Evolutionary conservation across 2,888 invertebrate species (phyloP), one percentile per base, ranked within the genome.

Genomic region (Sesia apiformis): DNA sequence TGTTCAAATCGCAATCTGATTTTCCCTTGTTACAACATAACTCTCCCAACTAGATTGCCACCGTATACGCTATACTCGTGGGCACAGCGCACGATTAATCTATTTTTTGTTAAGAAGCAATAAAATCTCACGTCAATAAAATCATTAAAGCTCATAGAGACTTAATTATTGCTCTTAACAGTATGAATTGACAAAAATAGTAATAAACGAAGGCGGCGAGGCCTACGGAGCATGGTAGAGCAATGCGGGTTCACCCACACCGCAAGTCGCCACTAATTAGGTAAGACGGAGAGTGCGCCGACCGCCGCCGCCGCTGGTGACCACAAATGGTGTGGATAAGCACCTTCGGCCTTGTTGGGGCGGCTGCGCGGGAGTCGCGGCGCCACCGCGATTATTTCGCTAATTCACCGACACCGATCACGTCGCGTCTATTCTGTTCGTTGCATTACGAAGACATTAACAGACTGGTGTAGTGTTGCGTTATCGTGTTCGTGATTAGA

Each of bases 201-300:
- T 69, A 71, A 72, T 72, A 73, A 64, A 72, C 68, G 75, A 78
- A 76, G 82, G 80, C 80, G 82, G 74, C 73, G 57, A 74, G 71
- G 74, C 69, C 66, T 62, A 63, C 67, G 65, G 62, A 67, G 70
- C 60, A 63, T 59, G 23, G 23, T 23, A 62, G 57, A 68, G 74
- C 69, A 69, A 75, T 81, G 81, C 81, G 80, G 78, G 79, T 65
- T 78, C 86, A 81, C 87, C 87, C 88, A 87, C 88, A 83, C 78
- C 72, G 66, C 62, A 62, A 69, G 70, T 67, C 71, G 66, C 62
- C 76, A 74, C 81, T 86, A 84, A 86, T 85, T 86, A 84, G 85
- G 87, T 69, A 70, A 76, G 73, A 67, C 72, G 71, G 69, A 71
- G 72, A 23, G 23, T 23, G 2, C 23, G 2, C 23, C 71, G 72